Percentiles rank a stretch among this genome's conserved stretches.
Evolutionary conservation across 2,113 vertebrate genomes (phyloP).

Genomic region (Calonectris borealis): DNA sequence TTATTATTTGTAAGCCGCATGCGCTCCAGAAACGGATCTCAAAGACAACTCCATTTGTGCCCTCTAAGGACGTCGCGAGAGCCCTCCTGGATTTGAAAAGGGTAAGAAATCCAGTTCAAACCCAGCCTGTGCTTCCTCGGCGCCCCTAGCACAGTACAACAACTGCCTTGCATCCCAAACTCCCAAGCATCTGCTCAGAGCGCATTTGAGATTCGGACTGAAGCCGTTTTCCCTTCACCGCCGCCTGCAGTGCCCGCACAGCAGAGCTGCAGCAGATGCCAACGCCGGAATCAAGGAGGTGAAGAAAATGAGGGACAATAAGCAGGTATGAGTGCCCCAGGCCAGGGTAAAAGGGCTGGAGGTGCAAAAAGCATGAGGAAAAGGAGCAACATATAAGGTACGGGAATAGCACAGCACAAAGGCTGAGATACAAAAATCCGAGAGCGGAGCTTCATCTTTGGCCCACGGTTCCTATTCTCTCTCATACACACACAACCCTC

Average conservation of each 20-base stretch:
- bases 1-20: neutral
- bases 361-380: neutral
- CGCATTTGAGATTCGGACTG: neutral
- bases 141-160: neutral
- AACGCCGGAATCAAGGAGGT: neutral
- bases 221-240: neutral
- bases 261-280: neutral
- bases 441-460: neutral
- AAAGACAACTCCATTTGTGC: neutral
- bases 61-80: neutral
- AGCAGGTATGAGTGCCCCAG: neutral
- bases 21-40: neutral
- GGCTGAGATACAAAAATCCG: neutral
- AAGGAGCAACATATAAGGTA: neutral
- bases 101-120: slow-evolving; percentile 22
- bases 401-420: slow-evolving; percentile 41
- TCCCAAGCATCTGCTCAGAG: neutral
- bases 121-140: neutral
- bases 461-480: slow-evolving; percentile 47
- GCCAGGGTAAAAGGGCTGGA: neutral
- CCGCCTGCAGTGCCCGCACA: neutral
- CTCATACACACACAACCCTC: neutral
- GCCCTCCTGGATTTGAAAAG: neutral
- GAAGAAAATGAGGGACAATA: neutral
- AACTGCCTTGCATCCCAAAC: neutral